Conservation (phyloP, 2,888 invertebrate species). For the Protodeltote pygarga region DNA sequence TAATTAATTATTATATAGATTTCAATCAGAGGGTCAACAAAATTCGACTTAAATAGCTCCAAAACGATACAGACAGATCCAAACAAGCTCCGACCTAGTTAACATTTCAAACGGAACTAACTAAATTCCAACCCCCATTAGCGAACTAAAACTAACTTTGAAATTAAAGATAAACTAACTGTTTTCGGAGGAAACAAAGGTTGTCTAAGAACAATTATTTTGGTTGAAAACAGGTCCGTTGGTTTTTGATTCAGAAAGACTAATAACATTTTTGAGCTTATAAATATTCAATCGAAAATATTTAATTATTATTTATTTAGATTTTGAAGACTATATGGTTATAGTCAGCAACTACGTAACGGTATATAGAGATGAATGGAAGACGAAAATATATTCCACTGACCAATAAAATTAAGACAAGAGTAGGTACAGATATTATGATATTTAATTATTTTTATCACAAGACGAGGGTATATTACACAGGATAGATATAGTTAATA, state of each 20-base stretch:
- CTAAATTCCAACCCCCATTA: conserved; percentile 26
- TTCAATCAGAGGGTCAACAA: conserved; percentile 2
- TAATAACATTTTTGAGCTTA: not conserved
- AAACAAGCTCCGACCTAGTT: conserved; percentile 12
- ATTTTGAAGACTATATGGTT: too few relatives aligned
- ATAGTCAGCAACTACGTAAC: too few relatives aligned
- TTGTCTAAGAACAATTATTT: conserved; percentile 27
- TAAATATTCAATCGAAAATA: not conserved
- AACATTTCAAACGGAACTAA: conserved; percentile 32
- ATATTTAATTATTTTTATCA: too few relatives aligned
- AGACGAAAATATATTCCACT: too few relatives aligned
- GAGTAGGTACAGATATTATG: too few relatives aligned
- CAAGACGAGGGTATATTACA: too few relatives aligned
- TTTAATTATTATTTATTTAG: too few relatives aligned
- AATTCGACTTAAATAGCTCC: conserved; percentile 1
- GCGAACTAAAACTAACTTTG: conserved; percentile 28
- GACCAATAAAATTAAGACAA: too few relatives aligned
- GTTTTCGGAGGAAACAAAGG: conserved; percentile 29
- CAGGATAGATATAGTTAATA: too few relatives aligned
- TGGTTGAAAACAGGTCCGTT: conserved; percentile 1
- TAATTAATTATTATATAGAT: too few relatives aligned
- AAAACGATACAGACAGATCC: not conserved
- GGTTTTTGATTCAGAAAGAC: not conserved
- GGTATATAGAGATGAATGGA: too few relatives aligned
- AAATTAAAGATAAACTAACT: conserved; percentile 31